phyloP scores from a whole-genome alignment of 2,113 vertebrate genomes.

The Muntiacus reevesi region DNA sequence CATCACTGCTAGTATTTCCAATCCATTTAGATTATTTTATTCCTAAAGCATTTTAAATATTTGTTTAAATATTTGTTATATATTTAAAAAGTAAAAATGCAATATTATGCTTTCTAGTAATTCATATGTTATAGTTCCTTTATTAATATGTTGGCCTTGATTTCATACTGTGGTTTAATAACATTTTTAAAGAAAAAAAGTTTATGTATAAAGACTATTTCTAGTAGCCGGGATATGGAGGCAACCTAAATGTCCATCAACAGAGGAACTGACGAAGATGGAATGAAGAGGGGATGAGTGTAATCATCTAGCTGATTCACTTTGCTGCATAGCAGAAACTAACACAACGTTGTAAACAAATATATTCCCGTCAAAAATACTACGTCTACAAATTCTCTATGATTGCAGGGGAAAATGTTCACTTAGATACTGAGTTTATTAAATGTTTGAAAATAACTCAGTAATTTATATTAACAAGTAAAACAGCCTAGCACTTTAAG shows the following conservation, averaged over 20 bases:
- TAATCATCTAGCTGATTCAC: neutral
- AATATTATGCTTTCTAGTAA: neutral
- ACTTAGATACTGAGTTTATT: neutral
- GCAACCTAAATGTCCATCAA: neutral
- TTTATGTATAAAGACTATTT: neutral
- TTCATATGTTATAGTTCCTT: neutral
- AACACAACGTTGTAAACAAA: neutral
- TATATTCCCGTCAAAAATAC: neutral
- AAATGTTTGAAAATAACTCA: neutral
- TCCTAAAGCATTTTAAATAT: neutral
- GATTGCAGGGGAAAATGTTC: neutral
- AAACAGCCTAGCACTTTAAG: neutral
- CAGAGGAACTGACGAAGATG: neutral
- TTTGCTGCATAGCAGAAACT: neutral
- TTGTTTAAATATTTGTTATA: neutral
- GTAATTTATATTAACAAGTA: neutral
- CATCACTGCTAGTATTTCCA: neutral
- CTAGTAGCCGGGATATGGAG: neutral
- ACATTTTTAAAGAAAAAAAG: neutral
- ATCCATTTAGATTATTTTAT: neutral
- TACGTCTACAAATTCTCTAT: neutral
- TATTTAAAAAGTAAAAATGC: neutral
- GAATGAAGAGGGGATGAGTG: neutral
- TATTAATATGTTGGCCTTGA: neutral
- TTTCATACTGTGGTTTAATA: neutral